These are phyloP conservation scores for Mus spretus DNA, from an alignment of 2,797 vertebrate genomes.

Conservation along the genomic window DNA sequence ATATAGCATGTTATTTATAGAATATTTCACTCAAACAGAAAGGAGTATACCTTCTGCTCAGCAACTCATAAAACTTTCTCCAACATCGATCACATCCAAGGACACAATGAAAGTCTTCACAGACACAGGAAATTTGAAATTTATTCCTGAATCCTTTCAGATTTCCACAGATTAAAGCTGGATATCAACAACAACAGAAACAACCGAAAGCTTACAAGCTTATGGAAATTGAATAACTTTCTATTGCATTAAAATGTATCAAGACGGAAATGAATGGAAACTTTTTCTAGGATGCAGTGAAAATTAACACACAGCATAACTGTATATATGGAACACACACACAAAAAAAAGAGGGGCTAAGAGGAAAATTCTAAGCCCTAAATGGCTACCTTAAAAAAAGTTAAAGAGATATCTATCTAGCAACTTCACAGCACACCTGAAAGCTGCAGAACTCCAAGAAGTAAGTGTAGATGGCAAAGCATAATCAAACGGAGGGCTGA, in stretches of 20 bases:
- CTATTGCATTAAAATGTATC: not conserved
- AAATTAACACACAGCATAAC: not conserved
- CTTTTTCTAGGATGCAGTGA: not conserved
- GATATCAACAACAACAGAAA: not conserved
- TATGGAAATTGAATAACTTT: not conserved
- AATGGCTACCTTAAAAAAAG: not conserved
- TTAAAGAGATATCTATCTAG: not conserved
- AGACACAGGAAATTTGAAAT: not conserved
- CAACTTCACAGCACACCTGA: not conserved
- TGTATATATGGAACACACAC: not conserved
- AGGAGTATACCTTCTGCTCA: not conserved
- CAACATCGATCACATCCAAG: too few relatives aligned
- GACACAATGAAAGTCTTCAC: not conserved
- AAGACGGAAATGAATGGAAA: too few relatives aligned
- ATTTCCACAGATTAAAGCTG: not conserved
- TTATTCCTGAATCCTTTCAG: not conserved
- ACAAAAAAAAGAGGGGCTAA: not conserved
- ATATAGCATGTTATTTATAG: not conserved
- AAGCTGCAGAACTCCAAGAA: not conserved
- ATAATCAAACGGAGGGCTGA: not conserved
- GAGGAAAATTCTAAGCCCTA: not conserved
- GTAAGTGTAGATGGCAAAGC: not conserved
- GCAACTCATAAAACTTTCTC: not conserved
- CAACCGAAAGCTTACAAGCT: not conserved
- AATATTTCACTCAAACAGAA: not conserved